Conservation (phyloP, 23 tunicate species). For the Botrylloides violaceus region DNA sequence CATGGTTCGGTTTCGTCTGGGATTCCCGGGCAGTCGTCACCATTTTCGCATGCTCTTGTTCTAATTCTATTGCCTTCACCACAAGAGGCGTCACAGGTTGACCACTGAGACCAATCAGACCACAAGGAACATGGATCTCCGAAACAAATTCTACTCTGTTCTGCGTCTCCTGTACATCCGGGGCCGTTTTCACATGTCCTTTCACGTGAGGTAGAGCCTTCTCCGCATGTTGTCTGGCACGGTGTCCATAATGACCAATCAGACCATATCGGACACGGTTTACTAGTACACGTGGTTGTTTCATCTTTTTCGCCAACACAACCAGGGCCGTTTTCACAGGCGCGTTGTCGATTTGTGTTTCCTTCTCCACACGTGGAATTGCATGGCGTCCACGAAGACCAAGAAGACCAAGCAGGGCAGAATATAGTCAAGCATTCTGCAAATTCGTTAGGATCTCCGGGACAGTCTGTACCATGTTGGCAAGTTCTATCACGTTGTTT, state of each 20-base stretch:
- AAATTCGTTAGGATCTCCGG: background rate
- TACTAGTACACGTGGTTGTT: background rate
- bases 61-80: constrained; percentile 24
- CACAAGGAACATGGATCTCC: background rate
- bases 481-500: background rate
- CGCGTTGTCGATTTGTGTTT: background rate
- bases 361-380: constrained; percentile 21
- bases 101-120: constrained; percentile 24
- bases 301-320: constrained; percentile 9
- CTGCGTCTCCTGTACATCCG: background rate
- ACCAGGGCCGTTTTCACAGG: background rate
- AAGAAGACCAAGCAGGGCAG: constrained; percentile 8
- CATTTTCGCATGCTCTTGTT: constrained; percentile 28
- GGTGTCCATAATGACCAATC: background rate
- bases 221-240: background rate
- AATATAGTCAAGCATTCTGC: background rate
- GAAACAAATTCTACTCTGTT: background rate
- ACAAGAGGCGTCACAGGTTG: constrained; percentile 27
- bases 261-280: background rate
- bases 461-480: background rate
- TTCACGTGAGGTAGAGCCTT: background rate
- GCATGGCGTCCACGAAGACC: constrained; percentile 33
- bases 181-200: constrained; percentile 4
- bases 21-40: background rate
- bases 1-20: background rate